phyloP scores from a whole-genome alignment of 1,140 invertebrate genomes.

The Ips nitidus region DNA sequence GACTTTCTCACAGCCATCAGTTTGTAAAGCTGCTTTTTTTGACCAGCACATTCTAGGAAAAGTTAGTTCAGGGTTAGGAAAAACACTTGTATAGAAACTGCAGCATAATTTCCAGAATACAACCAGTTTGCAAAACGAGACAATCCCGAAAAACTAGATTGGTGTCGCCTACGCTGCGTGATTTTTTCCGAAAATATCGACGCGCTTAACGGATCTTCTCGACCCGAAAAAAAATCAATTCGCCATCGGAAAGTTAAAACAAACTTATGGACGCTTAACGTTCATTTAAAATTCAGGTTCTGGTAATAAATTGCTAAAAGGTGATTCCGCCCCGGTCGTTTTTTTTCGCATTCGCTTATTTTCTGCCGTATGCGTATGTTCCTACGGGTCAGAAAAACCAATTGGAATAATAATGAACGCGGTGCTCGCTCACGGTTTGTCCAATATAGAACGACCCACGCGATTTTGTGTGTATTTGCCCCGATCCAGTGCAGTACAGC shows the following conservation, averaged over 20 bases:
- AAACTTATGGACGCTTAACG: constrained; percentile 11
- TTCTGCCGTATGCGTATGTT: constrained; percentile 28
- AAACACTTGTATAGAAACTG: too few species aligned
- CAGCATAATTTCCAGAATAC: too few species aligned
- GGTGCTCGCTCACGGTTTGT: constrained; percentile 26
- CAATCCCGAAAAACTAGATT: too few species aligned
- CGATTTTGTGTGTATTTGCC: not conserved
- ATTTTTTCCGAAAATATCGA: too few species aligned
- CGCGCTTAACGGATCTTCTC: too few species aligned
- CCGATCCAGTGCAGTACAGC: not conserved
- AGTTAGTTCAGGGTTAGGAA: too few species aligned
- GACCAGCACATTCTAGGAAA: too few species aligned
- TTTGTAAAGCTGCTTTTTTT: too few species aligned
- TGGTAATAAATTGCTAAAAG: constrained; percentile 24
- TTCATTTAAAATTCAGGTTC: constrained; percentile 20
- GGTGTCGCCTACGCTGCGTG: too few species aligned
- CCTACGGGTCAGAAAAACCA: constrained; percentile 23
- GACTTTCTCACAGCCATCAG: too few species aligned
- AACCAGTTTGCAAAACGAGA: too few species aligned
- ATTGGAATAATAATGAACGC: constrained; percentile 31
- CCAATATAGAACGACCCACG: constrained; percentile 26
- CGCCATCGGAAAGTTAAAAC: constrained; percentile 8
- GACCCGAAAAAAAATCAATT: constrained; percentile 3
- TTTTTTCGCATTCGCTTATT: constrained; percentile 21
- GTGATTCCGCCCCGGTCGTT: constrained; percentile 12